Evolutionary conservation across 2,797 vertebrate genomes (phyloP).

Genomic region (Acrocephalus scirpaceus): DNA sequence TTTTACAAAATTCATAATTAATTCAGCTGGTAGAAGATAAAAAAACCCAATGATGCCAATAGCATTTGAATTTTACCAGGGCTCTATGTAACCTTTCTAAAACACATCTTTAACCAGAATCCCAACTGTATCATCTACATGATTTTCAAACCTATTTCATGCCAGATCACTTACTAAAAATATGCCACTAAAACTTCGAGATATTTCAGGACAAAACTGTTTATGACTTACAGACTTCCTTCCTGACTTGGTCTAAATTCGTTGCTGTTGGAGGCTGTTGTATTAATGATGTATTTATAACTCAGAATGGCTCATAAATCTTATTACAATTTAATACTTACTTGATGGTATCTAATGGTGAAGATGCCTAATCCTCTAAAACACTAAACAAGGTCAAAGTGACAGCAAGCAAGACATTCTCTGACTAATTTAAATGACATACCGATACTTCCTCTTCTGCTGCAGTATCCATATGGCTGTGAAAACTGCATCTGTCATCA

Average conservation of each 20-base stretch:
- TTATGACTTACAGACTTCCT: background rate
- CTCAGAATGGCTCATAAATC: background rate
- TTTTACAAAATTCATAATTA: background rate
- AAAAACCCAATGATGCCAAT: background rate
- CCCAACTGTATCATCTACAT: background rate
- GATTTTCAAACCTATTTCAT: background rate
- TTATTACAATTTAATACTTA: background rate
- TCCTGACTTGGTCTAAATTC: background rate
- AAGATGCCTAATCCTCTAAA: background rate
- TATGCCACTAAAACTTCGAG: background rate
- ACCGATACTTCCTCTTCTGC: slow-evolving; percentile 89
- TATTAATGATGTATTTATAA: background rate
- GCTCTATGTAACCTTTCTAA: background rate
- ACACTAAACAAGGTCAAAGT: background rate
- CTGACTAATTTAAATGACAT: slow-evolving; percentile 54
- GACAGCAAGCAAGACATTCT: background rate
- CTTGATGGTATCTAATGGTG: background rate
- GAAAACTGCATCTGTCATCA: slow-evolving; percentile 88
- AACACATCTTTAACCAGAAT: background rate
- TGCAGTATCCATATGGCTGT: slow-evolving; percentile 84
- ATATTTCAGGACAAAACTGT: background rate
- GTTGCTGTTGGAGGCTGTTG: background rate
- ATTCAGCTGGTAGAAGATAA: background rate
- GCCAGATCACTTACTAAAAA: background rate
- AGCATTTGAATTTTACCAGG: background rate